Evolutionary conservation across 2,888 invertebrate species (phyloP).

Genomic region (Carterocephalus palaemon): DNA sequence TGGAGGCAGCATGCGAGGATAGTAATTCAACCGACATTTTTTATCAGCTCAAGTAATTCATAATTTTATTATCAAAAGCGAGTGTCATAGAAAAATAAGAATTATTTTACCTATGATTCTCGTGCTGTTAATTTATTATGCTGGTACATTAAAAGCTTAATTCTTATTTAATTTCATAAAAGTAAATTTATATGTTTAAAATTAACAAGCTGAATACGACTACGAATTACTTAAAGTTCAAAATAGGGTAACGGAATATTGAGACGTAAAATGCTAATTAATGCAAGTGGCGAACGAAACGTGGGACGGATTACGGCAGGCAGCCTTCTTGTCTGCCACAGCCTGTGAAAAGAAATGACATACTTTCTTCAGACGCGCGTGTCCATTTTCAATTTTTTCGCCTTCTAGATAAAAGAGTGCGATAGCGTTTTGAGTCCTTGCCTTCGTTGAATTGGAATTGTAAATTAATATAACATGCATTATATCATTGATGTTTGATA

Average conservation of each 20-base stretch:
- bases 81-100: too few relatives aligned
- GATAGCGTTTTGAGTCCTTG: slow-evolving; percentile 19
- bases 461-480: slow-evolving; percentile 8
- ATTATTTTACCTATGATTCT: too few relatives aligned
- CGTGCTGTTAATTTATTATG: too few relatives aligned
- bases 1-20: slow-evolving; percentile 8
- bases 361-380: slow-evolving; percentile 44
- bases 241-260: background rate
- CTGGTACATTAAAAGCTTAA: too few relatives aligned
- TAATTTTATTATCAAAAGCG: too few relatives aligned
- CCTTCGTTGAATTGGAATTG: slow-evolving; percentile 7
- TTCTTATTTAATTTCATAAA: too few relatives aligned
- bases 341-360: slow-evolving; percentile 55
- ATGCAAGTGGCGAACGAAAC: slow-evolving; percentile 22
- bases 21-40: too few relatives aligned
- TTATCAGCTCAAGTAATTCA: too few relatives aligned
- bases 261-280: slow-evolving; percentile 10
- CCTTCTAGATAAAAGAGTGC: slow-evolving; percentile 28
- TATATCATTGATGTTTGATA: slow-evolving; percentile 2
- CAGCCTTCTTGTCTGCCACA: slow-evolving; percentile 46
- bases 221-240: too few relatives aligned
- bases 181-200: too few relatives aligned
- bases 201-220: too few relatives aligned
- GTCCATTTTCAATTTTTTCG: slow-evolving; percentile 38
- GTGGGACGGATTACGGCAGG: slow-evolving; percentile 44